phyloP scores from a whole-genome alignment of 2,888 invertebrate species.

The Kryphioiulus occultus region DNA sequence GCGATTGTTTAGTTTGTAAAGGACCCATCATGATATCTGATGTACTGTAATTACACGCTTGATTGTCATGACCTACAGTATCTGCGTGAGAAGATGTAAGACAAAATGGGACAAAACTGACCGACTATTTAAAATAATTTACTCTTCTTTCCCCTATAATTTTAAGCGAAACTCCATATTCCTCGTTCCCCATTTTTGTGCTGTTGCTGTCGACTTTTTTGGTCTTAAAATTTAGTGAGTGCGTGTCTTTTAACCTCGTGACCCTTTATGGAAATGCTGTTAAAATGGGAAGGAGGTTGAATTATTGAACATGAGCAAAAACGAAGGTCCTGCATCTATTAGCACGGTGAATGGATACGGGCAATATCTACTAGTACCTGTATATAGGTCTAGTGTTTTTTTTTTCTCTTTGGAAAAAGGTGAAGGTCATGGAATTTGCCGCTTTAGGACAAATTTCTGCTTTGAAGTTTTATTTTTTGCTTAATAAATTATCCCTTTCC shows the following conservation, averaged over 20 bases:
- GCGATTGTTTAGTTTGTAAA: too few relatives aligned
- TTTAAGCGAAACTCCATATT: neutral
- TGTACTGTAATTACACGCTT: neutral
- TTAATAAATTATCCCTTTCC: conserved; percentile 29
- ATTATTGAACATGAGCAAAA: neutral
- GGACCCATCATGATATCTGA: too few relatives aligned
- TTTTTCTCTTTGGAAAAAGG: conserved; percentile 3
- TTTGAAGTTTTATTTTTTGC: neutral
- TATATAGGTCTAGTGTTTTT: neutral
- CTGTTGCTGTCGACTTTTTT: neutral
- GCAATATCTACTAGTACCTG: neutral
- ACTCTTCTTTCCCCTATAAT: neutral
- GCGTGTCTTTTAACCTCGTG: conserved; percentile 13
- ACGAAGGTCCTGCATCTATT: neutral
- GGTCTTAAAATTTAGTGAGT: neutral
- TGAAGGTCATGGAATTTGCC: conserved; percentile 17
- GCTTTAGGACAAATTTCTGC: conserved; percentile 18
- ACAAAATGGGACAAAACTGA: neutral
- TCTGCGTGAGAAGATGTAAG: neutral
- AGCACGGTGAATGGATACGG: neutral
- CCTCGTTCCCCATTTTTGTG: neutral
- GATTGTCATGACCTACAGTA: neutral
- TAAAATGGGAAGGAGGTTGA: conserved; percentile 21
- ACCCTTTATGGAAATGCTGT: conserved; percentile 1
- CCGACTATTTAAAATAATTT: neutral